Evolutionary conservation across 1,140 invertebrate species (phyloP).

Genomic region (Brachionus calyciflorus): DNA sequence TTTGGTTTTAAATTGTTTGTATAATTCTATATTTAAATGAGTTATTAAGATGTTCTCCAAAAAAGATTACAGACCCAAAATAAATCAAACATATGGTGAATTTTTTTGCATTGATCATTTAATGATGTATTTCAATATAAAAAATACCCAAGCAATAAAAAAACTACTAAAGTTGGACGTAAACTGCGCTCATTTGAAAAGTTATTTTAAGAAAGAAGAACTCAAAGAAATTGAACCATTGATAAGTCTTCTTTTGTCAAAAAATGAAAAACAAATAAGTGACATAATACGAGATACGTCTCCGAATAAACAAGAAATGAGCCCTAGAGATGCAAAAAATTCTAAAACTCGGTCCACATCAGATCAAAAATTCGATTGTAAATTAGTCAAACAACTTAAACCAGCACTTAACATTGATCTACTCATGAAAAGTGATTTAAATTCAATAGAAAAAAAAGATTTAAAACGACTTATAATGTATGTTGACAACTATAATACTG

Average conservation of each 20-base stretch:
- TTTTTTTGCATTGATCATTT: conserved; percentile 21
- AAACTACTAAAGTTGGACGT: conserved; percentile 11
- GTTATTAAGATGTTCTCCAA: background rate
- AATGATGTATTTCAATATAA: conserved; percentile 16
- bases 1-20: background rate
- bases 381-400: conserved; percentile 1
- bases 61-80: conserved; percentile 12
- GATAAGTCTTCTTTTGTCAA: conserved; percentile 9
- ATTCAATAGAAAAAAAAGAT: conserved; percentile 31
- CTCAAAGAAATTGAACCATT: conserved; percentile 36
- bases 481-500: conserved; percentile 9
- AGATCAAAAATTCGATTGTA: conserved; percentile 9
- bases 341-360: too few relatives aligned
- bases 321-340: background rate
- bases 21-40: background rate
- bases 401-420: conserved; percentile 2
- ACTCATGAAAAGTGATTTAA: conserved; percentile 5
- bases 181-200: conserved; percentile 25
- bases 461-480: conserved; percentile 41
- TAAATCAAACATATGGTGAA: background rate
- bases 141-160: conserved; percentile 35
- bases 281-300: background rate
- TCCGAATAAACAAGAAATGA: too few relatives aligned
- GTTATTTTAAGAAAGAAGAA: conserved; percentile 29
- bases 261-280: background rate